Evolutionary conservation across 1,140 invertebrate species (phyloP), one percentile per base, ranked within the genome.

Genomic region (Calosoma granatense): DNA sequence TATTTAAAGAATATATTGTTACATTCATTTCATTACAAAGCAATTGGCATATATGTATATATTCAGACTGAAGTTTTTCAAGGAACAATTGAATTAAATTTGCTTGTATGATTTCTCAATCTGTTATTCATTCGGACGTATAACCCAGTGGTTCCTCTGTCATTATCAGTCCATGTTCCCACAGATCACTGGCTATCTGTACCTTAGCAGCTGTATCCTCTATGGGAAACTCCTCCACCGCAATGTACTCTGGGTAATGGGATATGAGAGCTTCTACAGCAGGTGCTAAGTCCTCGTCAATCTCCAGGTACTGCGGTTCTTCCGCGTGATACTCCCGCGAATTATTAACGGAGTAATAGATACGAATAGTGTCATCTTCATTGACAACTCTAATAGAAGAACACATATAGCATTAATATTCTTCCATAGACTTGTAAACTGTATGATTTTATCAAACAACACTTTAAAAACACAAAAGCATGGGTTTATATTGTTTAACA

Each of bases 301-400:
- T 80, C 67, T 90, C 88, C 58, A 95, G 70, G 72, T 75, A 93
- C 59, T 88, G 85, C 20, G 81, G 70, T 51, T 93, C 90, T 69
- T 81, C 82, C 23, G 83, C 90, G 68, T 90, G 90, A 67, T 92
- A 94, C 59, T 87, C 80, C 60, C 86, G 76, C 0, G 86, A 84
- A 75, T 97, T 97, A 66, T 93, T 89, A 53, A 81, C 73, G 56
- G 81, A 85, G 70, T 90, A 90, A 70, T 92, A 95, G 41, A 94
- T 64, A 26, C 78, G 78, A 36, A 83, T 76, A 1, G 60, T 64
- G 11, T 84, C 79, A 39, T 83, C 81, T 63, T 88, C 86, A 17
- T 80, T 73, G 1, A 92, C 78, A 60, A 94, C 72, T 56, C 89
- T 51, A 23, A n/a, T n/a, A n/a, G n/a, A n/a, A n/a, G n/a, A n/a